Conservation (phyloP, 2,113 vertebrate species). For the Emydura subglobosa region DNA sequence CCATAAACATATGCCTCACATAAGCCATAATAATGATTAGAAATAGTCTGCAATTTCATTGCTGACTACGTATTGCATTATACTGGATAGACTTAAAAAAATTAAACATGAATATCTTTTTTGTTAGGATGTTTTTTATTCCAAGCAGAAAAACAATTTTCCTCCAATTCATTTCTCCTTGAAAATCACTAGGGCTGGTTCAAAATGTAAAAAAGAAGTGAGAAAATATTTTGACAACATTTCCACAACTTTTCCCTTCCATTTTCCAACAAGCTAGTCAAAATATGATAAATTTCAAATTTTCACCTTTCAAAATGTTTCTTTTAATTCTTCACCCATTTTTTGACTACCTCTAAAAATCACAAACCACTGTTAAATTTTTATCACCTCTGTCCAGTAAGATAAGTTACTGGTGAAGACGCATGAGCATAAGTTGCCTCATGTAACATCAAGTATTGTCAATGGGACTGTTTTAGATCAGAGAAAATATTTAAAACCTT, state of each 20-base stretch:
- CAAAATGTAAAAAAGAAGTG: neutral
- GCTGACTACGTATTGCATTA: neutral
- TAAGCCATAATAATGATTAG: constrained; percentile 65
- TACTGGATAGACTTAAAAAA: neutral
- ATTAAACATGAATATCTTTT: neutral
- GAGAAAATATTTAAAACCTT: neutral
- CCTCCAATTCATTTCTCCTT: neutral
- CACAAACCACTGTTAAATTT: neutral
- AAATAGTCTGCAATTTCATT: constrained; percentile 58
- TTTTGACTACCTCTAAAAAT: neutral
- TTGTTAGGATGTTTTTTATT: neutral
- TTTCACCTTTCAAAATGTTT: neutral
- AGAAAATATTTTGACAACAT: neutral
- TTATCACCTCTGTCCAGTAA: neutral
- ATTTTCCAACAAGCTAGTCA: neutral
- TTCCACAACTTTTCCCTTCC: neutral
- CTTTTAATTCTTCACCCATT: too few species aligned
- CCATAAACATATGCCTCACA: constrained; percentile 63
- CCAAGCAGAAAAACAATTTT: neutral
- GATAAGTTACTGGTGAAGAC: neutral
- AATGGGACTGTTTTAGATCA: neutral
- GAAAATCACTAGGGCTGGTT: neutral
- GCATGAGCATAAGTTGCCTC: neutral
- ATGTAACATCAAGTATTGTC: neutral
- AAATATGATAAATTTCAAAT: neutral